phyloP scores from a whole-genome alignment of 2,797 vertebrate genomes.

The Eulemur mongoz region DNA sequence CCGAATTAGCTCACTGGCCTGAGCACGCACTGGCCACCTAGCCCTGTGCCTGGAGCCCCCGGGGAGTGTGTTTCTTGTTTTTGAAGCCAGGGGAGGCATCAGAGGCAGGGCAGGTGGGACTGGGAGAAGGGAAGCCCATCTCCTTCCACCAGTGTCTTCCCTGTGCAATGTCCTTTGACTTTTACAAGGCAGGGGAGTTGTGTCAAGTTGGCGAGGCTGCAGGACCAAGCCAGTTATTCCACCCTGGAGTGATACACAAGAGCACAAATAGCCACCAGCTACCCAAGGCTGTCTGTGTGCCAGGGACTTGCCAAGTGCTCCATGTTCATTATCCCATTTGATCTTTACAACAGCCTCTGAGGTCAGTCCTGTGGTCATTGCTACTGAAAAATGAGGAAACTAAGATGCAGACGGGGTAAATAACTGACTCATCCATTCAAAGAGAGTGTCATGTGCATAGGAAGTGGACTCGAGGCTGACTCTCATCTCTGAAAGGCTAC shows the following conservation, averaged over 20 bases:
- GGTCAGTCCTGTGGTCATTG: neutral
- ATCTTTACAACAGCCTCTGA: neutral
- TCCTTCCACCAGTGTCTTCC: neutral
- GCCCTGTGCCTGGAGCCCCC: neutral
- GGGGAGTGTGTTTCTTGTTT: neutral
- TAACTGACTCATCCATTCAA: neutral
- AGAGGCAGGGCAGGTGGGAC: neutral
- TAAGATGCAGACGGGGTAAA: neutral
- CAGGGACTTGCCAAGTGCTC: neutral
- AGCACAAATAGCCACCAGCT: constrained; percentile 43
- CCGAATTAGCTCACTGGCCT: neutral
- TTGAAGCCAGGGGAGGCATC: neutral
- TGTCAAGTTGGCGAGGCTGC: neutral
- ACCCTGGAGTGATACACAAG: neutral
- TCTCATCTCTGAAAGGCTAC: neutral
- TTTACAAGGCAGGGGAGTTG: neutral
- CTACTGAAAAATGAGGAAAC: neutral
- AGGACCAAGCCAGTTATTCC: constrained; percentile 15
- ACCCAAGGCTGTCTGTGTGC: neutral
- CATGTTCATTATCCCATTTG: neutral
- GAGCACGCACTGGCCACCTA: neutral
- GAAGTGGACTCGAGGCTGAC: neutral
- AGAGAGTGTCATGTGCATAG: accelerated
- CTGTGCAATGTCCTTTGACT: neutral
- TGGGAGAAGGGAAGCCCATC: neutral